Evolutionary conservation across 2,113 vertebrate genomes (phyloP), one percentile per base, ranked within the genome.

Genomic region (Centropus bengalensis): DNA sequence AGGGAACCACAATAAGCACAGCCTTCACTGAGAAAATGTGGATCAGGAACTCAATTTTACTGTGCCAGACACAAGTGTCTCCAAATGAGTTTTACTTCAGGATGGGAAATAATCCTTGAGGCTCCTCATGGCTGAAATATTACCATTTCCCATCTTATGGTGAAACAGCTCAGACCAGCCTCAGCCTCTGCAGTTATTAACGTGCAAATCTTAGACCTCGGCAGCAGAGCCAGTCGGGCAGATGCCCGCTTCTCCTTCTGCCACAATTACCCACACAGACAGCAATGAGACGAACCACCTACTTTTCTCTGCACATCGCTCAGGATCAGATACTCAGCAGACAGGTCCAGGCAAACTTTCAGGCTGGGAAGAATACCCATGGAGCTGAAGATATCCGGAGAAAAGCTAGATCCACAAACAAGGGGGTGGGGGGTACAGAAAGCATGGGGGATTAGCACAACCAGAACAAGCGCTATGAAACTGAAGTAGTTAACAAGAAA

Each of bases 271-370:
- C 22, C 60, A 56, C 30, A 36, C 7, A 82, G 23, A 14, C 73
- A 83, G 77, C 21, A 70, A 56, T 8, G 54, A 74, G 86, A 80
- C 5, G 4, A 89, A 54, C 14, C 20, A 87, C 98, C 74, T 96
- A 99, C 99, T 98, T 99, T 99, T 84, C 99, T 98, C 75, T 99
- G 99, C 19, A 99, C 99, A 30, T 99, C 99, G 0, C 98, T 99
- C 91, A 99, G 98, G 93, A 99, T 99, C 82, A 99, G 97, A 94
- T 99, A 99, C 85, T 99, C 99, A 21, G 99, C 98, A 2, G 99
- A 98, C 6, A 99, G 98, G 82, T 99, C 99, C 96, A 99, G 94
- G 87, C 98, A 99, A 83, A 98, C 99, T 97, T 99, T 99, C 92
- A 99, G 97, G 91, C 98, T 99, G 33, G 99, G 99, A 86, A 97